Evolutionary conservation across 1,140 invertebrate species (phyloP), one percentile per base, ranked within the genome.

Genomic region (Chlorops oryzae): DNA sequence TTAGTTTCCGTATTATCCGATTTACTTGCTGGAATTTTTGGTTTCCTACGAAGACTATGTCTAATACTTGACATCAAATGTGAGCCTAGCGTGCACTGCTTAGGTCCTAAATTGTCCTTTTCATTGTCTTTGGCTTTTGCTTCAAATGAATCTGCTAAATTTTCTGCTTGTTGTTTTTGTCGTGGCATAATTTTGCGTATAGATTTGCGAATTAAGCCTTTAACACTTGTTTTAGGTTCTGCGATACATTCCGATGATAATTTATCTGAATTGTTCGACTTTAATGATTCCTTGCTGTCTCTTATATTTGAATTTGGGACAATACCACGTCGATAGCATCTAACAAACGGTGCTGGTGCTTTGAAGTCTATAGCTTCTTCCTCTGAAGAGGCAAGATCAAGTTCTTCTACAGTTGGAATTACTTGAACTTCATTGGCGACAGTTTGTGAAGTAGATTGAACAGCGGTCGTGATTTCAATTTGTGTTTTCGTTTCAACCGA

Each of bases 181-280:
- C 62, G 59, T 57, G 66, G 62, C 45, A 70, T 68, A 1, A 71
- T 52, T 7, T 59, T 57, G 5, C 70, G 53, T 34, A 72, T 63
- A 37, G 66, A 70, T 42, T 68, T 68, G 2, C 70, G 58, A 49
- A 72, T 66, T 38, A 67, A 60, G 24, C 56, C 52, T 13, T 58
- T 57, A 3, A 72, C 53, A 7, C 32, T 40, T 21, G 27, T 59
- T 37, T 51, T 18, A 4, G 4, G 23, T 46, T 13, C 7, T 2
- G 59, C 58, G 17, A 58, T 54, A 23, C 46, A 15, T 3, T 44
- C 37, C 5, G 40, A 35, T 24, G 55, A 55, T 17, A 56, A 58
- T 1, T 41, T 55, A 9, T 54, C 51, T 21, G 67, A 64, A 13
- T 61, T 39, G 2, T 10, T 32, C 15, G 37, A 34, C 13, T 52